Base-by-base conservation (phyloP, 1,140 invertebrate genomes). In the Dendroctonus ponderosae region DNA sequence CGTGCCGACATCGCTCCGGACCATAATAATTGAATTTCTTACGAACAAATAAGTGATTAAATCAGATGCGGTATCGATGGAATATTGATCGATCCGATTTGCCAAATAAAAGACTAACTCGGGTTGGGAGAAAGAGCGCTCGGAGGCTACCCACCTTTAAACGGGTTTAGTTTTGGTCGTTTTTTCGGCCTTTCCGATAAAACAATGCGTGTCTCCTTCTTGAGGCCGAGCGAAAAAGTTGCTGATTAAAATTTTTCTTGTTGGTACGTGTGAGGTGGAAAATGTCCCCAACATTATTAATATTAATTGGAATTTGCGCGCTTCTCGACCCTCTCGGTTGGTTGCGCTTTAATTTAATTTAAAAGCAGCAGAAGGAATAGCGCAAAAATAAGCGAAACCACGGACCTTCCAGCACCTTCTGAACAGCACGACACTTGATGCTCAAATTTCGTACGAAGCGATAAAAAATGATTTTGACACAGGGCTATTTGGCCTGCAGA, bases 281-380 rank as follows among this genome's bases (percentile, higher is more conserved):
- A 60, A 60, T 60, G 58, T 60, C 49, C 43, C 58, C 58, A 60
- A 60, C 58, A 60, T 60, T 60, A 60, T 60, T 60, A 60, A 60
- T 60, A 60, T 60, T 60, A 60, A 60, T 60, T 60, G 58, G 58
- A 60, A 60, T 60, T 60, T 49, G 26, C 26, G 26, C 26, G 26
- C 26, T 26, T 26, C 26, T 26, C 26, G 26, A 26, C 26, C 26
- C 26, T 26, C 26, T 26, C 26, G 26, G 26, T 3, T 26, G 26
- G 26, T 26, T 26, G 26, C 26, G 26, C 26, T 26, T 26, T 26
- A 26, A 26, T 26, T 26, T 26, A 26, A 26, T 26, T 26, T 26
- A 26, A 26, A 26, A 26, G 26, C 3, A 26, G 26, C 26, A 1
- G 26, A 26, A 26, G 26, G 26, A 26, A 26, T 26, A 26, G 26